Evolutionary conservation across 2,888 invertebrate species (phyloP).

Genomic region (Drosophila longiperda): DNA sequence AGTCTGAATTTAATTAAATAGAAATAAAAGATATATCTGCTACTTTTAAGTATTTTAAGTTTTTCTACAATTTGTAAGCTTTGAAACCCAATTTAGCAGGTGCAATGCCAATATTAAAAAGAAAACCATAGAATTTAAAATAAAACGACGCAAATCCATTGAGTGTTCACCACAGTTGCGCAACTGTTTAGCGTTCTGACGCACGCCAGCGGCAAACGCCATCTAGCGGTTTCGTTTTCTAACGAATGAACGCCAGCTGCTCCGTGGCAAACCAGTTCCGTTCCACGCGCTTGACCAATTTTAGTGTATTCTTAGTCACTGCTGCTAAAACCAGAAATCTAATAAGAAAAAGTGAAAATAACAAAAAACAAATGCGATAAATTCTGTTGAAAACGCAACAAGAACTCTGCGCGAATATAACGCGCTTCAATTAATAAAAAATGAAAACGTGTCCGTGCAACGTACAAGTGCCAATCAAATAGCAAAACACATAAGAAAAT

Average conservation of each 20-base stretch:
- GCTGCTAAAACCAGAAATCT: conserved; percentile 65
- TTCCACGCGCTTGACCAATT: conserved; percentile 63
- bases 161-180: conserved; percentile 23
- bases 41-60: background rate
- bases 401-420: conserved; percentile 46
- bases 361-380: conserved; percentile 80
- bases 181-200: conserved; percentile 23
- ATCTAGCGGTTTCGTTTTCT: conserved; percentile 40
- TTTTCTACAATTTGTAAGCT: background rate
- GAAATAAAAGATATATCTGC: background rate
- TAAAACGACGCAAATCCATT: conserved; percentile 25
- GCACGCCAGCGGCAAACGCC: conserved; percentile 22
- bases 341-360: conserved; percentile 73
- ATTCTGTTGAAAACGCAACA: conserved; percentile 61
- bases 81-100: background rate
- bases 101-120: background rate
- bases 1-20: background rate
- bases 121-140: conserved; percentile 1
- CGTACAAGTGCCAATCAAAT: conserved; percentile 15
- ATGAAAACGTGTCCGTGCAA: conserved; percentile 25
- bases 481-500: conserved; percentile 34
- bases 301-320: conserved; percentile 64
- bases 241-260: conserved; percentile 5
- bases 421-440: conserved; percentile 54
- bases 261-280: conserved; percentile 61